Conservation (phyloP, 2,888 invertebrate species). For the Anticlea derivata region DNA sequence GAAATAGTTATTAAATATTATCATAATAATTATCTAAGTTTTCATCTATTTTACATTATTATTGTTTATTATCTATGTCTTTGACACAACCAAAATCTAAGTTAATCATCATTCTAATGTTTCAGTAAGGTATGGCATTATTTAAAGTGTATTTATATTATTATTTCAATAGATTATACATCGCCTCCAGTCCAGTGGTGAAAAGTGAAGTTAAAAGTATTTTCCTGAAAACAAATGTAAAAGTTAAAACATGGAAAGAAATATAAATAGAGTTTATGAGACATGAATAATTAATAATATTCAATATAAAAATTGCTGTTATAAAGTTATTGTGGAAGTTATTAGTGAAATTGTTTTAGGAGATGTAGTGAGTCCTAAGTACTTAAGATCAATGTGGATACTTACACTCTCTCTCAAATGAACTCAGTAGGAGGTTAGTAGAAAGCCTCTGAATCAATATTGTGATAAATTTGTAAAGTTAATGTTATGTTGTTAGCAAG, state of each 20-base stretch:
- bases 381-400: no score
- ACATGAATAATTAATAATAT: no score
- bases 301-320: no score
- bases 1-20: constrained; percentile 19
- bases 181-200: constrained; percentile 47
- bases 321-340: no score
- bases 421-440: background rate
- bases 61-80: constrained; percentile 26
- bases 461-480: constrained; percentile 5
- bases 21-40: constrained; percentile 17
- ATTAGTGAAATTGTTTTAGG: background rate
- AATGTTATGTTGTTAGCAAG: background rate
- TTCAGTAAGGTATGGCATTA: constrained; percentile 19
- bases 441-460: constrained; percentile 7
- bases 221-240: constrained; percentile 68
- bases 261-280: background rate
- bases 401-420: background rate
- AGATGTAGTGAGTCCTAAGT: no score
- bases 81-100: constrained; percentile 39
- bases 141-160: constrained; percentile 23
- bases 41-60: constrained; percentile 28
- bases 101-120: constrained; percentile 23
- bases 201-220: constrained; percentile 66
- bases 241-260: background rate
- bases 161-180: constrained; percentile 34